Evolutionary conservation across 2,113 vertebrate species (phyloP), one percentile per base, ranked within the genome.

Genomic region (Coturnix japonica): DNA sequence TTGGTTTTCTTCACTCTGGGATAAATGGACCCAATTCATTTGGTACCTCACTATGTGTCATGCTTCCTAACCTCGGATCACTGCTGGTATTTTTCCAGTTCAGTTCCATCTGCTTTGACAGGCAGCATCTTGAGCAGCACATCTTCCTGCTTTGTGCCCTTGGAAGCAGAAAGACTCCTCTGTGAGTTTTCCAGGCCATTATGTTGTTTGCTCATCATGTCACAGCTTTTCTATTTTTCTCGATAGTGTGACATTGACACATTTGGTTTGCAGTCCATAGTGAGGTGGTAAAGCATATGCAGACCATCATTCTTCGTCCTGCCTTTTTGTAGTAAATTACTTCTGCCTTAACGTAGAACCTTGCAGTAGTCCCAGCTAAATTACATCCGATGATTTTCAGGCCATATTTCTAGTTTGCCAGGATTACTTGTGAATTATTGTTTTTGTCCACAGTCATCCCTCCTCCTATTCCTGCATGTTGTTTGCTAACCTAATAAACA

Each of bases 171-270:
- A 70, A 43, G 26, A 39, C 69, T 22, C 8, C 49, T 61, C 16
- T 47, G 17, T 75, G 30, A 76, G 21, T 76, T 53, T 39, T 69
- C 39, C 11, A 39, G 74, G 59, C 61, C 18, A 0, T 28, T 61
- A 14, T 89, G 54, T 37, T 72, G 30, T 43, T 88, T 61, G 44
- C 67, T 79, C 30, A 8, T 74, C 0, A 0, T 57, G 33, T 30
- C 33, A 66, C 61, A 91, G 78, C 39, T n/a, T 23, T 22, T 65
- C 53, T 54, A 28, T 57, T 76, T 91, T 65, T 90, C 69, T 51
- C 0, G 0, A 8, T 5, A 63, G 47, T 39, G 37, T 49, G 56
- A 75, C 57, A 10, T 4, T 56, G 47, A 2, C 49, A 14, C 3
- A 26, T 74, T 84, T 3, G 28, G 4, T 59, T 85, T 85, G 74